Evolutionary conservation across 2,797 vertebrate species (phyloP).

Genomic region (Pogoniulus pusillus): DNA sequence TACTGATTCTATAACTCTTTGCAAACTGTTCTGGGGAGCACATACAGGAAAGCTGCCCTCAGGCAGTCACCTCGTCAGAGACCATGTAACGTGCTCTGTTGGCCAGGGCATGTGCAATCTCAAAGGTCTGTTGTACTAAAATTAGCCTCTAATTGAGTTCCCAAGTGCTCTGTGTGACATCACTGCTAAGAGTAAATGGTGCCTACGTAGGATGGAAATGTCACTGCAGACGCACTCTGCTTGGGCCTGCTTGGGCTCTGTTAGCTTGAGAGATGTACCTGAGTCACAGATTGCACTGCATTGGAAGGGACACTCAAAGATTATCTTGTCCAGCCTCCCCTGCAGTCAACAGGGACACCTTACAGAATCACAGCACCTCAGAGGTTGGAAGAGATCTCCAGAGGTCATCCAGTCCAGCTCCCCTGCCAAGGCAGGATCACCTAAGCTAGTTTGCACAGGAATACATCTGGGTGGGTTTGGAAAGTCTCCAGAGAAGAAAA

Average conservation of each 20-base stretch:
- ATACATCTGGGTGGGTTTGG: too few species aligned
- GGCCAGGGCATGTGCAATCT: background rate
- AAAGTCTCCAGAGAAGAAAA: too few species aligned
- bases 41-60: background rate
- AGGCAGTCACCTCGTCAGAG: background rate
- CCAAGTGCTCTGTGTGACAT: background rate
- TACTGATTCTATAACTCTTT: too few species aligned
- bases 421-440: too few species aligned
- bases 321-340: too few species aligned
- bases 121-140: background rate
- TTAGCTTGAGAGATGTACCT: background rate
- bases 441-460: too few species aligned
- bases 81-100: background rate
- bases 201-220: background rate
- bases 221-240: background rate
- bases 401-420: too few species aligned
- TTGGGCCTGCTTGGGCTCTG: background rate
- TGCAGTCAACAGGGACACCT: too few species aligned
- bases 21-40: background rate
- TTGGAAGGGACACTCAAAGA: too few species aligned
- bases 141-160: slow-evolving; percentile 47
- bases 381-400: too few species aligned
- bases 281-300: too few species aligned
- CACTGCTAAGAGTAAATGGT: background rate
- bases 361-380: too few species aligned